Evolutionary conservation across 2,113 vertebrate genomes (phyloP).

Genomic region (Hemiprocne comata): DNA sequence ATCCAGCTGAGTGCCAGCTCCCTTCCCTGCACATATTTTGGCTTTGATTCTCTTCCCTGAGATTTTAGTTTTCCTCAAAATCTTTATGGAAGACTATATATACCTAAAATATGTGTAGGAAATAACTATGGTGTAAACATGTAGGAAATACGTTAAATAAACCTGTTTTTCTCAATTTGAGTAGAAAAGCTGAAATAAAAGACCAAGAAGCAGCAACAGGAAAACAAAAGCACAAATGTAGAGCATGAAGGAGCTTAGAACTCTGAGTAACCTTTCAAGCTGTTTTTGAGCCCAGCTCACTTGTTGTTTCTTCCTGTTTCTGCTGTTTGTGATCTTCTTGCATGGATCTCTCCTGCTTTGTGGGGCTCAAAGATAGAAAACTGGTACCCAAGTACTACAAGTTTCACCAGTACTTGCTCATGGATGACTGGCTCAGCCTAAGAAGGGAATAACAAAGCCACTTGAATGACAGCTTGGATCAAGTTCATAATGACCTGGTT

Average conservation of each 20-base stretch:
- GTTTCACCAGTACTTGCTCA: neutral
- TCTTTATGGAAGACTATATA: neutral
- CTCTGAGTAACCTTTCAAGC: neutral
- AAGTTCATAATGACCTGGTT: slow-evolving; percentile 78
- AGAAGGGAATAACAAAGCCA: slow-evolving; percentile 72
- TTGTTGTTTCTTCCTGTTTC: neutral
- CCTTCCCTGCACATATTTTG: neutral
- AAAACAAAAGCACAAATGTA: neutral
- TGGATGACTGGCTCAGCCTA: slow-evolving; percentile 33
- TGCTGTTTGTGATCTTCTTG: neutral
- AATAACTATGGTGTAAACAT: neutral
- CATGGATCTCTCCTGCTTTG: neutral
- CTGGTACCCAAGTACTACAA: neutral
- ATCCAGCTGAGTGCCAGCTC: neutral
- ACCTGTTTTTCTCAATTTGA: neutral
- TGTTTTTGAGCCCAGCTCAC: neutral
- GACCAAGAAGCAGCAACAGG: neutral
- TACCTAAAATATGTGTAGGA: neutral
- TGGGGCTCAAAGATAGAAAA: neutral
- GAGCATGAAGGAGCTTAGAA: neutral
- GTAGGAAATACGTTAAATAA: neutral
- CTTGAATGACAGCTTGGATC: slow-evolving; percentile 78
- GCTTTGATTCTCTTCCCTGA: neutral
- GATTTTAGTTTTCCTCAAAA: neutral
- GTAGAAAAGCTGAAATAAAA: neutral